These are phyloP conservation scores for Pararge aegeria DNA, from an alignment of 1,140 invertebrate genomes.

Conservation along the genomic window DNA sequence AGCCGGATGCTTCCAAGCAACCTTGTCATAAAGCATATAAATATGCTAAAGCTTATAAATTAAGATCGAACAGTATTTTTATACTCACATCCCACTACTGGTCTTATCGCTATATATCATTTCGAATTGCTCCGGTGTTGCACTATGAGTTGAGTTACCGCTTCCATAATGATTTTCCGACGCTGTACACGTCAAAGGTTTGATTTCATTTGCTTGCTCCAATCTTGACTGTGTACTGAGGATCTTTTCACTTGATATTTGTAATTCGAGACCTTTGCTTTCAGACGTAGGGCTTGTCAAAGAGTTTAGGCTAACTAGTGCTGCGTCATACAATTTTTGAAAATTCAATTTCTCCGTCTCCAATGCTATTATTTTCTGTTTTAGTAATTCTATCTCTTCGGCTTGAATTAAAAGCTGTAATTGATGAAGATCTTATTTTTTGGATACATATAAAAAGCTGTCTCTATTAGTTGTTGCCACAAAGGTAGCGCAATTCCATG, in stretches of 20 bases:
- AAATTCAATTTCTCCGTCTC: constrained; percentile 81
- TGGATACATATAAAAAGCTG: neutral
- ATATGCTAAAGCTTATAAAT: too few relatives aligned
- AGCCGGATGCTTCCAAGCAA: too few relatives aligned
- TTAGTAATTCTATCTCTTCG: constrained; percentile 80
- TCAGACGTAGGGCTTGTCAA: constrained; percentile 71
- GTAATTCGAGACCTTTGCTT: constrained; percentile 54
- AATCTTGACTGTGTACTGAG: constrained; percentile 34
- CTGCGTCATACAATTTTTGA: constrained; percentile 77
- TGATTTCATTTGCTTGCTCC: constrained; percentile 36
- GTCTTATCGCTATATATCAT: constrained; percentile 77
- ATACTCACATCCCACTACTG: constrained; percentile 52
- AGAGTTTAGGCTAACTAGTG: constrained; percentile 73
- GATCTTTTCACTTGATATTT: constrained; percentile 58
- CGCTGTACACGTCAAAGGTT: constrained; percentile 67
- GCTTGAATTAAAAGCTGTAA: constrained; percentile 69
- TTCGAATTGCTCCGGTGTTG: constrained; percentile 77
- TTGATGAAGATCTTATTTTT: constrained; percentile 1
- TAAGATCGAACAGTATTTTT: too few relatives aligned
- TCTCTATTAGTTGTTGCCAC: too few relatives aligned
- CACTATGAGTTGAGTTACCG: constrained; percentile 71
- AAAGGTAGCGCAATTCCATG: too few relatives aligned
- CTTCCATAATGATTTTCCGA: constrained; percentile 77
- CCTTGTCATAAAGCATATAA: too few relatives aligned
- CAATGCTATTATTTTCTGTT: constrained; percentile 77